Conservation (phyloP, 2,888 invertebrate species). For the Cinara cedri region DNA sequence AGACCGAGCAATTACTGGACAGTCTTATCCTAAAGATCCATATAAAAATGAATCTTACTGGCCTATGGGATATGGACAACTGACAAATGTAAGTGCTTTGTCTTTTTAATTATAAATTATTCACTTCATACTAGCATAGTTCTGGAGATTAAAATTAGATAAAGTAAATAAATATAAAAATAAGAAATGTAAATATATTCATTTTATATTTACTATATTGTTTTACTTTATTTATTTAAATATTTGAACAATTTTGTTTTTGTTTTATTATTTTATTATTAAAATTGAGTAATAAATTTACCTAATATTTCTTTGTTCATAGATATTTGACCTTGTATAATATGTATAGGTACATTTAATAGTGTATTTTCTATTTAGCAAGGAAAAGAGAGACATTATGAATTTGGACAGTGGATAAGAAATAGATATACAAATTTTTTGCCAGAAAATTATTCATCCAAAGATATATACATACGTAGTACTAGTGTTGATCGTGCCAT, state of each 20-base stretch:
- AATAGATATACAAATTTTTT: slow-evolving; percentile 71
- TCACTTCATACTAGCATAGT: too few species aligned
- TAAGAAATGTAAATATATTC: too few species aligned
- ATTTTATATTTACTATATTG: too few species aligned
- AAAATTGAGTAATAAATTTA: too few species aligned
- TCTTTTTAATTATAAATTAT: not conserved
- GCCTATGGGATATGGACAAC: slow-evolving; percentile 85
- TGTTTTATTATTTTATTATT: too few species aligned
- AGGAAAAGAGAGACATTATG: slow-evolving; percentile 71
- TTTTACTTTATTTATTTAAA: too few species aligned
- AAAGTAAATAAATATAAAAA: too few species aligned
- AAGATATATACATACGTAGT: slow-evolving; percentile 71
- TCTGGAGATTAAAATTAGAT: too few species aligned
- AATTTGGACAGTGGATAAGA: slow-evolving; percentile 72
- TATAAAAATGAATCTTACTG: slow-evolving; percentile 75
- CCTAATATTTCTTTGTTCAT: too few species aligned
- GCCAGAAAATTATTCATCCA: slow-evolving; percentile 68
- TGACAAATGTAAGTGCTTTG: slow-evolving; percentile 75
- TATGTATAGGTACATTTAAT: too few species aligned
- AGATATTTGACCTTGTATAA: too few species aligned
- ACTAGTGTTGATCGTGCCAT: slow-evolving; percentile 78
- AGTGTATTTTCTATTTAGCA: slow-evolving; percentile 64
- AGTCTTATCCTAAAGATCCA: slow-evolving; percentile 83
- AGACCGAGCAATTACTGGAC: slow-evolving; percentile 78
- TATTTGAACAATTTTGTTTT: too few species aligned